Evolutionary conservation across 2,113 vertebrate genomes (phyloP).

Genomic region (Siniperca knerii): DNA sequence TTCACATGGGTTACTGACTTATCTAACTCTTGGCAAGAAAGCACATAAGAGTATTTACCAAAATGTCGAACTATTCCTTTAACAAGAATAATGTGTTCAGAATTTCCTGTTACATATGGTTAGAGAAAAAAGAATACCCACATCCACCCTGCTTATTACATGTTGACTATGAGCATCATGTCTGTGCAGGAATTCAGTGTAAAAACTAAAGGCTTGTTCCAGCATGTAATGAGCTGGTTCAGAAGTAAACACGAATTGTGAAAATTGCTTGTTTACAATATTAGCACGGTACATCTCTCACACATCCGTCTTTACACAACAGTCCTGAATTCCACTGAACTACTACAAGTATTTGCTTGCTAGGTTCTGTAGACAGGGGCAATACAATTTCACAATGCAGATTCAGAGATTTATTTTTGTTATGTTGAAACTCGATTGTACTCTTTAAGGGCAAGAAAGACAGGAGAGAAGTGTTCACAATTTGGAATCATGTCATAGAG

Average conservation of each 20-base stretch:
- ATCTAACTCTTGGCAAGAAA: neutral
- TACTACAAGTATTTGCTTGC: constrained; percentile 7
- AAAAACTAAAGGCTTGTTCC: constrained; percentile 17
- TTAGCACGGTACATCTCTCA: neutral
- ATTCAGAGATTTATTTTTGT: constrained; percentile 8
- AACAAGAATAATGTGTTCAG: neutral
- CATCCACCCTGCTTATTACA: neutral
- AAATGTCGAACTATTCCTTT: neutral
- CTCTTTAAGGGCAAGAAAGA: neutral
- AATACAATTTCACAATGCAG: neutral
- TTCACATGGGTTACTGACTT: neutral
- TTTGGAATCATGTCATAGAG: neutral
- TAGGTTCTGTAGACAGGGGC: neutral
- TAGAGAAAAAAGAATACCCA: neutral
- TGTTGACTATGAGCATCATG: neutral
- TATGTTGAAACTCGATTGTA: constrained; percentile 9
- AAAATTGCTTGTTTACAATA: constrained; percentile 10
- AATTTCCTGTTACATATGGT: neutral
- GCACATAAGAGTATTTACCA: neutral
- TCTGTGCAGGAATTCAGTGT: constrained; percentile 3
- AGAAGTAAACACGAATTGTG: neutral
- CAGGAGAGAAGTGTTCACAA: neutral
- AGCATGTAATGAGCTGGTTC: constrained; percentile 1
- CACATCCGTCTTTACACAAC: neutral
- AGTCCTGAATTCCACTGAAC: neutral